phyloP scores from a whole-genome alignment of 2,113 vertebrate genomes.

The Heptranchias perlo region DNA sequence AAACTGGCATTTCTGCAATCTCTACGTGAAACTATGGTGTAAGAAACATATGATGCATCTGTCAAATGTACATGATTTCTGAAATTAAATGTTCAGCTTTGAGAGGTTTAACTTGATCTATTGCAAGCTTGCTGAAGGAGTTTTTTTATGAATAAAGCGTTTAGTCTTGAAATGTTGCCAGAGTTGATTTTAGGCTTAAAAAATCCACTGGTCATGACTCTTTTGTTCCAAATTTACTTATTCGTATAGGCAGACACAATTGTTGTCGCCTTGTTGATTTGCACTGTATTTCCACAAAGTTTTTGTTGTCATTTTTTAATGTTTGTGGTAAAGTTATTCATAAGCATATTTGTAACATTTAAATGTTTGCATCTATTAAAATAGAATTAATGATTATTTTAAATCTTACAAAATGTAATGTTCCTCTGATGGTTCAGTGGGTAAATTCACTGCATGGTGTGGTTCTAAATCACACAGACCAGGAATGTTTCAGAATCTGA shows the following conservation, averaged over 20 bases:
- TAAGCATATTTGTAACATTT: slow-evolving; percentile 1
- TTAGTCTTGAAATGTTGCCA: neutral
- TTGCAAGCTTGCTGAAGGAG: neutral
- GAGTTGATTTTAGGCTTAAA: neutral
- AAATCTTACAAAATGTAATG: neutral
- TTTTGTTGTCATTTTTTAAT: slow-evolving; percentile 17
- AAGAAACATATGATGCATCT: neutral
- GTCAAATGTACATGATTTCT: neutral
- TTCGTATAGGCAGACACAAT: neutral
- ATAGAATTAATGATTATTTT: neutral
- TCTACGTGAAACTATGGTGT: neutral
- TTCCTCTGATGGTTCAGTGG: neutral
- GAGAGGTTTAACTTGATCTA: neutral
- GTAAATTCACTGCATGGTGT: neutral
- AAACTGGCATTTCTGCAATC: neutral
- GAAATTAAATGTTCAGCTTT: neutral
- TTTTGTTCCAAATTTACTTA: neutral
- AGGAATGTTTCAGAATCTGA: neutral
- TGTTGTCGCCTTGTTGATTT: neutral
- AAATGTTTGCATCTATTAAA: neutral
- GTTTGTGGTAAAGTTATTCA: neutral
- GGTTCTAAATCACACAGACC: neutral
- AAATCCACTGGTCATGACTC: no score
- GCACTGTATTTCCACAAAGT: neutral
- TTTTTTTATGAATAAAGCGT: neutral